These are phyloP conservation scores for Hemiprocne comata DNA, from an alignment of 2,113 vertebrate species.

Conservation along the genomic window DNA sequence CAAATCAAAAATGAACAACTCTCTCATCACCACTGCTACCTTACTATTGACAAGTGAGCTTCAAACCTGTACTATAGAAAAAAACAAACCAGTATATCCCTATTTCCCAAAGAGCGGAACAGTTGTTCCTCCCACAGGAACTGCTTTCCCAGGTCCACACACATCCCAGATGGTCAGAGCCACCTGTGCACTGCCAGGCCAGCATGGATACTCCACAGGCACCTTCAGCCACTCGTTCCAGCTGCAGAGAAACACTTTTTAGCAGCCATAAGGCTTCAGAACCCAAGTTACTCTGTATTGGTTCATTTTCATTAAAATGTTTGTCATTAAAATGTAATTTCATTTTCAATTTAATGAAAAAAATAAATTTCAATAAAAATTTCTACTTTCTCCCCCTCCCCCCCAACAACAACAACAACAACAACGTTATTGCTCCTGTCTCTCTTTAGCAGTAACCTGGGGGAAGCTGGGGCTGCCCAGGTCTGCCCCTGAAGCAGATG, in stretches of 20 bases:
- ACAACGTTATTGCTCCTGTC: too few species aligned
- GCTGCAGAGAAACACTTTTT: constrained; percentile 67
- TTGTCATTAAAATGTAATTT: too few species aligned
- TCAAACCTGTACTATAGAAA: not conserved
- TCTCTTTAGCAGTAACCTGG: too few species aligned
- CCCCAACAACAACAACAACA: too few species aligned
- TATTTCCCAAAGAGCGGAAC: constrained; percentile 97
- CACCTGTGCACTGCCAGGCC: constrained; percentile 94
- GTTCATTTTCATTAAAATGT: too few species aligned
- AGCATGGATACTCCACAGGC: constrained; percentile 95
- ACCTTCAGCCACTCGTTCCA: constrained; percentile 98
- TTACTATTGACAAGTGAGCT: not conserved
- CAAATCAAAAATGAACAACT: not conserved
- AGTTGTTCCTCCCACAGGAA: constrained; percentile 94
- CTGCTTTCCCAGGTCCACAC: constrained; percentile 92
- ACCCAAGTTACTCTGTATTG: not conserved
- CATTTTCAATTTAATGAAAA: too few species aligned
- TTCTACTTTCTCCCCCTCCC: too few species aligned
- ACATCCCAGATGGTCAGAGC: constrained; percentile 97
- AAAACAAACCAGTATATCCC: constrained; percentile 78
- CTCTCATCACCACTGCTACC: not conserved
- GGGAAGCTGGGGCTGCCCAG: too few species aligned
- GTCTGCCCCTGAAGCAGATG: too few species aligned
- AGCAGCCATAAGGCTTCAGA: not conserved
- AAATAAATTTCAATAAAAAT: too few species aligned